Base-by-base conservation (phyloP, 2,797 vertebrate species). In the Nyctalus aviator region DNA sequence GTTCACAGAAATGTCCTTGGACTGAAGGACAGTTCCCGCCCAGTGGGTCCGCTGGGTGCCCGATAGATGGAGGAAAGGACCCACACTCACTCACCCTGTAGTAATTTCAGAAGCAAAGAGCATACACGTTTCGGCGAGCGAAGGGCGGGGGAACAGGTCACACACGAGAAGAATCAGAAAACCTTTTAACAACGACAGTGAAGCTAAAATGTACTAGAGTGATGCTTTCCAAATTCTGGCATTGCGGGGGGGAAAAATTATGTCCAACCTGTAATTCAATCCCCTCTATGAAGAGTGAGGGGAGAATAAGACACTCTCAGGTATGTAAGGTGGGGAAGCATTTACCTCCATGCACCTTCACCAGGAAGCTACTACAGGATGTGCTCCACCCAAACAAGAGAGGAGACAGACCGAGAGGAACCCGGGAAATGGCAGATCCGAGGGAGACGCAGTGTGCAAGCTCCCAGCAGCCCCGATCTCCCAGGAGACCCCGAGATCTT, bases 81-180 rank as follows among this genome's bases (percentile, higher is more conserved):
- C 30, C 78, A 21, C 9, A 35, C 27, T 48, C 81, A 62, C 21
- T 73, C 66, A 3, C 10, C 59, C 11, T 20, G 17, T 25, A 77
- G 53, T 50, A 46, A 95, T 66, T 57, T 73, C 57, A 84, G n/a
- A 84, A 84, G n/a, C 94, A 23, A 77, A 91, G 46, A 77, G 18
- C 44, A 17, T 23, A 6, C 20, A 44, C 5, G 12, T 94, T 91
- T 68, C 25, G 21, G 57, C 11, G 25, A 5, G 59, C 1, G 5
- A 5, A 13, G 11, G 25, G 12, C 0, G 5, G 12, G 27, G 72
- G 44, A 50, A 4, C 8, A 41, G 23, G 21, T 44, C 23, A 84
- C 20, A 71, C 46, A 84, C 10, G 37, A 20, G n/a, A 59, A 77
- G 41, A 9, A 76, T 23, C 37, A 66, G 14, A 76, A 86, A 89